Base-by-base conservation (phyloP, 2,797 vertebrate species). In the Decapterus maruadsi region DNA sequence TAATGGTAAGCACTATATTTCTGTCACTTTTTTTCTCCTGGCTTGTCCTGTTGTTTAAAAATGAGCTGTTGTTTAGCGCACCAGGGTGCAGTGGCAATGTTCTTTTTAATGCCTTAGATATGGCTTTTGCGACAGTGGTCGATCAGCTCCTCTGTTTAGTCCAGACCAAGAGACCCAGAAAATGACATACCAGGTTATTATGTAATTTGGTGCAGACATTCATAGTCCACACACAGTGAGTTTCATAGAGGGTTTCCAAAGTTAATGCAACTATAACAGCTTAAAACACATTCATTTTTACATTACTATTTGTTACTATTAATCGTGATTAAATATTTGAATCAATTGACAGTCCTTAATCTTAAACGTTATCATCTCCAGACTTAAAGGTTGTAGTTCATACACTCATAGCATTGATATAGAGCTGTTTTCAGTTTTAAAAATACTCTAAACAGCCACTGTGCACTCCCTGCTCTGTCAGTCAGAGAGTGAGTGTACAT, bases 1-100 rank as follows among this genome's bases (percentile, higher is more conserved):
- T 60, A 99, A 99, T 0, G 98, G 98, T 99, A 83, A 97, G 97
- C 16, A n/a, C 72, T 68, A 42, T 50, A n/a, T 75, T 54, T 50
- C 55, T 40, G 2, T 82, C 53, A 54, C 56, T 73, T 60, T 69
- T 61, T 43, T 34, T 60, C n/a, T 62, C 38, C 16, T 29, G 31
- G 46, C 38, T 40, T 57, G 48, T 17, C n/a, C 67, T 34, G 48
- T 29, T 62, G 64, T 57, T 75, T 50, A 46, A 17, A 17, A 17
- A 43, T 59, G 53, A 46, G 19, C 20, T 17, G 8, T 9, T 66
- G 22, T 40, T 57, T 5, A 54, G 19, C 58, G 36, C n/a, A 29
- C 42, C 1, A 12, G 3, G 4, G 19, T 36, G 4, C 58, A 45
- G 48, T 11, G n/a, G 4, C 51, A 55, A 43, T 55, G 17, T 62